Evolutionary conservation across 1,140 invertebrate species (phyloP).

Genomic region (Macrocentrus cingulum): DNA sequence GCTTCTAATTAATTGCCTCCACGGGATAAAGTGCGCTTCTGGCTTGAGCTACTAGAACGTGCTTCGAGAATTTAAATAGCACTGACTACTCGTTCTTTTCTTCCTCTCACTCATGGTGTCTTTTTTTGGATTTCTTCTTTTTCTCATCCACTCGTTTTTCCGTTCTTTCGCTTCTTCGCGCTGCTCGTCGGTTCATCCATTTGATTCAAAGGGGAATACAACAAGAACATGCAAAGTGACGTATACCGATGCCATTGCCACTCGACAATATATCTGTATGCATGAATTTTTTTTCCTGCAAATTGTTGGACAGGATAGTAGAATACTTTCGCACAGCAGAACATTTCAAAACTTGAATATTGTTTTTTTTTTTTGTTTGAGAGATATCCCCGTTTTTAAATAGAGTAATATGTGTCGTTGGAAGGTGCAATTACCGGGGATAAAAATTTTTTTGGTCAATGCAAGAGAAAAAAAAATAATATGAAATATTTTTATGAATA

Average conservation of each 20-base stretch:
- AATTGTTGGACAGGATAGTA: too few relatives aligned
- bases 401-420: too few relatives aligned
- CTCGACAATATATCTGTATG: too few relatives aligned
- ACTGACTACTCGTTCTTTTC: conserved; percentile 9
- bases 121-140: not conserved
- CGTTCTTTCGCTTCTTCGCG: not conserved
- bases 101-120: conserved; percentile 4
- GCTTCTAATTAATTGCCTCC: conserved; percentile 26
- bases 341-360: too few relatives aligned
- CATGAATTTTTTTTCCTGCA: too few relatives aligned
- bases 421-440: too few relatives aligned
- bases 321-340: too few relatives aligned
- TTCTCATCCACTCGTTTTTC: not conserved
- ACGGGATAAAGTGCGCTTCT: conserved; percentile 23
- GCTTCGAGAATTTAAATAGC: conserved; percentile 20
- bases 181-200: conserved; percentile 10
- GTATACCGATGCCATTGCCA: not conserved
- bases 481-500: too few relatives aligned
- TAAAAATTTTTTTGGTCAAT: too few relatives aligned
- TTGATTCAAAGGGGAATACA: not conserved
- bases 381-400: too few relatives aligned
- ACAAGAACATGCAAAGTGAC: conserved; percentile 4
- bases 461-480: too few relatives aligned
- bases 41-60: conserved; percentile 6
- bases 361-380: too few relatives aligned